Evolutionary conservation across 92 coral and sea anemone genomes (phyloP).

Genomic region (Hydrozoanthus gracilis): DNA sequence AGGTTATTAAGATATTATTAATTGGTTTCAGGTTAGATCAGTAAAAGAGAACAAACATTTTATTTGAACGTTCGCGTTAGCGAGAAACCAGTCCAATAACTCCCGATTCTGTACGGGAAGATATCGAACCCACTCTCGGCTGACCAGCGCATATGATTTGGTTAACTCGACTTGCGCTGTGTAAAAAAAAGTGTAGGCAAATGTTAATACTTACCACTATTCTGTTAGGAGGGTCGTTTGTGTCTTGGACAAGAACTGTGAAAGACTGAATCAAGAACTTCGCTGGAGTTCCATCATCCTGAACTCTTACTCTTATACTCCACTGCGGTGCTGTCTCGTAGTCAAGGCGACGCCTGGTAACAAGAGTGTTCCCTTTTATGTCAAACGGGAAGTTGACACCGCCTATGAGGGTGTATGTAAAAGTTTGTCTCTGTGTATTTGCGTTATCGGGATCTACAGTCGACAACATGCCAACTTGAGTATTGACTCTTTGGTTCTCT

Average conservation of each 20-base stretch:
- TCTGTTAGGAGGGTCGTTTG: slow-evolving; percentile 79
- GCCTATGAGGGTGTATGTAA: slow-evolving; percentile 52
- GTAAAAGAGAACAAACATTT: too few relatives aligned
- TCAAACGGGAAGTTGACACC: slow-evolving; percentile 70
- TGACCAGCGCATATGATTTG: too few relatives aligned
- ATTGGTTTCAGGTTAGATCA: too few relatives aligned
- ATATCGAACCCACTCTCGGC: too few relatives aligned
- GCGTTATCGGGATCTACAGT: slow-evolving; percentile 87
- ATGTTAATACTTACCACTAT: slow-evolving; percentile 60
- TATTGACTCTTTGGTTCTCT: slow-evolving; percentile 68
- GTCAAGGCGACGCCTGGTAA: slow-evolving; percentile 72
- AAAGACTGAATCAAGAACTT: slow-evolving; percentile 63
- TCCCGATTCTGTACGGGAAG: too few relatives aligned
- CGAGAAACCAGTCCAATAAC: too few relatives aligned
- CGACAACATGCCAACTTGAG: slow-evolving; percentile 65
- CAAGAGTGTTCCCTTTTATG: slow-evolving; percentile 58
- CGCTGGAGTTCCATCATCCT: slow-evolving; percentile 74
- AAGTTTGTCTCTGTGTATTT: slow-evolving; percentile 63
- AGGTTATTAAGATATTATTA: too few relatives aligned
- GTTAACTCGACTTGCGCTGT: neutral
- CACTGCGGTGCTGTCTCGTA: slow-evolving; percentile 80
- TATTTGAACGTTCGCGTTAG: too few relatives aligned
- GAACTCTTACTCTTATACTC: slow-evolving; percentile 71
- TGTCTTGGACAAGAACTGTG: slow-evolving; percentile 73
- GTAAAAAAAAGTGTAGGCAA: neutral